Evolutionary conservation across 1,140 invertebrate species (phyloP), one percentile per base, ranked within the genome.

Genomic region (Euwallacea fornicatus): DNA sequence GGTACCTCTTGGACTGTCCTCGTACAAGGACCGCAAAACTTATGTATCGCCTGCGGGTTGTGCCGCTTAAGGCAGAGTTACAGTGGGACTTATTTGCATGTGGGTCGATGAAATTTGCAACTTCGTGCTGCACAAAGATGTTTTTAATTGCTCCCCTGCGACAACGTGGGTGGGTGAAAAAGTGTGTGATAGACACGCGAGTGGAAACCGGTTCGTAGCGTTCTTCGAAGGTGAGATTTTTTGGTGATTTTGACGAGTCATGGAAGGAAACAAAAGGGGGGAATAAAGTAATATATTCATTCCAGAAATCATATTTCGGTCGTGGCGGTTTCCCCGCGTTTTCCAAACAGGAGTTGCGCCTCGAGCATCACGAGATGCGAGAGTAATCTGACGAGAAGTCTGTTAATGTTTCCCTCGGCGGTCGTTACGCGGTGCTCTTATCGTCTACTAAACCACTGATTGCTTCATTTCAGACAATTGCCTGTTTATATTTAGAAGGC

Each of bases 401-500:
- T 80, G 80, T 81, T 81, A 81, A 81, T 81, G 80, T 78, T 79
- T 81, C 80, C 80, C 80, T 71, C 74, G 79, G 76, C 75, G 79
- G 78, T 81, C 79, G 79, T 81, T 81, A 81, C 76, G 79, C 76
- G 79, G 78, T 73, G 79, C 78, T 80, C 80, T 81, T 81, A 81
- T 81, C 80, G 79, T 78, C 79, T 75, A 77, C 79, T 76, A 76
- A 78, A 78, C 80, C 79, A 81, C 80, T 81, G 80, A 81, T 81
- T 81, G 79, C 79, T 81, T 81, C 80, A 81, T 81, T 80, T 79
- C 79, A 81, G 79, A 81, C 79, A 81, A 81, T 81, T 81, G 80
- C 80, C 80, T 81, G 80, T 81, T 81, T 81, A 81, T 81, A 81
- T 80, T 81, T 78, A 76, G 77, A 78, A 76, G 77, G 78, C 79